Conservation (phyloP, 2,888 invertebrate genomes). For the Nomada ferruginata region DNA sequence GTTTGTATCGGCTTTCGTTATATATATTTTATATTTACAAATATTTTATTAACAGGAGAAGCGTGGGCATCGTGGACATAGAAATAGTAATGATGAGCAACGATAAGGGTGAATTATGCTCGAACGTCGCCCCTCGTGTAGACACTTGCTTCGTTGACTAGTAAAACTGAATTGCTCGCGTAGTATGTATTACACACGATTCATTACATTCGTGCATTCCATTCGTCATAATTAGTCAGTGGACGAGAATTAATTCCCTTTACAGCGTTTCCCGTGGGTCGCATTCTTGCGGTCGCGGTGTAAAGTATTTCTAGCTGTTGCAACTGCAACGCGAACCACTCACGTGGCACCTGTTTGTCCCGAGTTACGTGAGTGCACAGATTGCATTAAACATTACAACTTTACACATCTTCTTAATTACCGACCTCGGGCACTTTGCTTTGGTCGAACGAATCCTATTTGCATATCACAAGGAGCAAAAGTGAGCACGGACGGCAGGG, state of each 20-base stretch:
- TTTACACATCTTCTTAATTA: constrained; percentile 66
- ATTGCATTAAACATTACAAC: constrained; percentile 65
- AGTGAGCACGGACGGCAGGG: background rate
- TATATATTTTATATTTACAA: too few species aligned
- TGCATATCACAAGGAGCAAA: background rate
- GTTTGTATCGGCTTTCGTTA: too few species aligned
- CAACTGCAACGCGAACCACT: constrained; percentile 38
- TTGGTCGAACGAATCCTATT: constrained; percentile 40
- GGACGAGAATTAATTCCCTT: constrained; percentile 67
- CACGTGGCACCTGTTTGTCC: constrained; percentile 50
- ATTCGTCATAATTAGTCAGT: constrained; percentile 65
- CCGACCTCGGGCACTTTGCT: constrained; percentile 40
- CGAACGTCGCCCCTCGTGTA: background rate
- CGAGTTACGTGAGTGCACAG: constrained; percentile 58
- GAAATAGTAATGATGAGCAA: background rate
- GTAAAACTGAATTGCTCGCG: constrained; percentile 41
- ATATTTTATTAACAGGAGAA: too few species aligned
- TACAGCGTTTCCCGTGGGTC: constrained; percentile 47
- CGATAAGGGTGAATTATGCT: constrained; percentile 24
- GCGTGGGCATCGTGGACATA: background rate
- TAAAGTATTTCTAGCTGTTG: constrained; percentile 46
- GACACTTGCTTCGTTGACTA: constrained; percentile 42
- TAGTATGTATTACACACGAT: constrained; percentile 47
- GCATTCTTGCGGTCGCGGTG: constrained; percentile 52
- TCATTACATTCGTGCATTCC: constrained; percentile 4